A percentile compares a stretch with the other conserved stretches of the same genome.
phyloP scores from a whole-genome alignment of 2,113 vertebrate genomes.

The Elephantulus edwardii region DNA sequence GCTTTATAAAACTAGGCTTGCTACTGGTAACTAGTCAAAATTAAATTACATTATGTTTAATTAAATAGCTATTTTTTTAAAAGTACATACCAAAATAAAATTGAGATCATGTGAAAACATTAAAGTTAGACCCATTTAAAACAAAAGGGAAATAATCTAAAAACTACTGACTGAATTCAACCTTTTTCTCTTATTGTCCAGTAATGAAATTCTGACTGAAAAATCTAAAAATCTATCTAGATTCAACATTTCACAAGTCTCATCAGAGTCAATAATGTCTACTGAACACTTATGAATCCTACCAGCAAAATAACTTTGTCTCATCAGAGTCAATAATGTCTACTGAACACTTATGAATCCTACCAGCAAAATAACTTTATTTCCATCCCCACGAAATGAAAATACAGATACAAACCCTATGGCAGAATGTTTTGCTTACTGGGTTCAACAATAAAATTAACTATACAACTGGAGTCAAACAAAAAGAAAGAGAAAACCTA shows the following conservation, averaged over 20 bases:
- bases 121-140: neutral
- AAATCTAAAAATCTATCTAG: constrained; percentile 4
- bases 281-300: neutral
- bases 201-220: neutral
- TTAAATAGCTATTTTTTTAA: neutral
- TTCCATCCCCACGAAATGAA: neutral
- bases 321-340: neutral
- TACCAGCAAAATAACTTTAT: constrained; percentile 35
- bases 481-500: no score
- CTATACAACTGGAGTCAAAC: neutral
- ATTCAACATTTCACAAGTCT: neutral
- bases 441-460: constrained; percentile 30
- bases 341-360: neutral
- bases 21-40: neutral
- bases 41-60: constrained; percentile 17
- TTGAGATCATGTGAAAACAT: neutral
- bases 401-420: neutral
- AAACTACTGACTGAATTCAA: constrained; percentile 38
- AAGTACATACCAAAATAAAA: neutral
- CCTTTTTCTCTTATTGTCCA: neutral
- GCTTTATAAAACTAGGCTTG: constrained; percentile 27
- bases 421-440: neutral
- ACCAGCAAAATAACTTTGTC: constrained; percentile 44
- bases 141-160: constrained; percentile 48
- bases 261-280: neutral